Evolutionary conservation across 64 coral and sea anemone genomes (phyloP), one percentile per base, ranked within the genome.

Genomic region (Montipora efflorescens): DNA sequence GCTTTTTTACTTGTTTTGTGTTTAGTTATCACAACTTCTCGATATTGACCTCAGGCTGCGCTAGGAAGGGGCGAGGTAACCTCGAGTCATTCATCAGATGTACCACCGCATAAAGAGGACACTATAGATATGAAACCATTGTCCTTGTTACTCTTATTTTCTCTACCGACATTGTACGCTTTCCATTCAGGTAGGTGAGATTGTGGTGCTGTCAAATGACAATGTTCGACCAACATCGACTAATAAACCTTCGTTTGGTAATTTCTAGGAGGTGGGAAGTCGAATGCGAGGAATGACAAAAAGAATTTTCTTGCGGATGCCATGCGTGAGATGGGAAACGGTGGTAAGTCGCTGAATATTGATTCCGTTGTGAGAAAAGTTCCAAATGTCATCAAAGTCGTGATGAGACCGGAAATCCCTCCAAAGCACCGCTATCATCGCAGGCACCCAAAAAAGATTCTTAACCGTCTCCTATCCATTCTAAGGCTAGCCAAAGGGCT

Each of bases 301-400:
- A 88, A 78, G 67, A 87, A 87, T 48, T 93, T 93, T 19, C 76
- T 93, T 2, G 83, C 75, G 2, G 92, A 93, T 74, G 92, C 92
- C 55, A 93, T 93, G 92, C 85, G 87, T n/a, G 92, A 93, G 68
- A 93, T 93, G 92, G 92, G 80, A 20, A 79, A 22, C 55, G 84
- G 92, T 9, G 20, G 46, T 6, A 93, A 88, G 9, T 6, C 70
- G 4, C 18, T 48, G 19, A 92, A 18, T 50, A 11, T 28, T 66
- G 75, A 55, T 23, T 77, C 80, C 25, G 11, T 16, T 59, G 79
- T 59, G 7, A 74, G 48, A 45, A 45, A 3, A 10, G 67, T 82
- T 74, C 79, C 68, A 46, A 91, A 74, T n/a, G 80, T 74, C 5
- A 67, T 76, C 28, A 48, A 11, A 85, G 79, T 64, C 50, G 71